Conservation (phyloP, 2,797 vertebrate species). For the Rhinoraja longicauda region DNA sequence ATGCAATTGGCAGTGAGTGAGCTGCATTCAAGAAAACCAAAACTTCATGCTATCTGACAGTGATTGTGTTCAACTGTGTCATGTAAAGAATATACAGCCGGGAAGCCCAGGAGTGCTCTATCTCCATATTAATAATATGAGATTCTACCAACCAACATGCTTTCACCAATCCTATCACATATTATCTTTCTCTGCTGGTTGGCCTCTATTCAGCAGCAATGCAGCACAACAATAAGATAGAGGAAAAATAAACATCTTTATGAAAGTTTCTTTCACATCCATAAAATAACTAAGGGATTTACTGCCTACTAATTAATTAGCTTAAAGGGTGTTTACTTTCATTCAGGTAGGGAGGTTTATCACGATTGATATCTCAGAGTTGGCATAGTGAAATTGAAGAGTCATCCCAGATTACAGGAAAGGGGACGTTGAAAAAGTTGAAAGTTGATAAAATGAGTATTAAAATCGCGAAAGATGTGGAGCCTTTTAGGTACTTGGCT, state of each 20-base stretch:
- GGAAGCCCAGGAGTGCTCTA: background rate
- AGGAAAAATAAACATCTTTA: background rate
- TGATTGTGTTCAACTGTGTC: background rate
- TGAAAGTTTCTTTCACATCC: background rate
- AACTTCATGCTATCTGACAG: background rate
- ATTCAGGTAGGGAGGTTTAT: background rate
- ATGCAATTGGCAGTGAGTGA: background rate
- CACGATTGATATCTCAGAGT: background rate
- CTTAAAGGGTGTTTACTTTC: background rate
- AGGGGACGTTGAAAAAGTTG: background rate
- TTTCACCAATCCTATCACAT: background rate
- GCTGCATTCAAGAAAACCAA: background rate
- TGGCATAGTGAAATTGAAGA: background rate
- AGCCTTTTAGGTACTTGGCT: background rate
- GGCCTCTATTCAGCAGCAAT: background rate
- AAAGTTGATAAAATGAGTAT: background rate
- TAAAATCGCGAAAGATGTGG: background rate
- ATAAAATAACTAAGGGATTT: background rate
- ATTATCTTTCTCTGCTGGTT: background rate
- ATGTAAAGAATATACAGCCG: background rate
- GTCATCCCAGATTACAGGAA: background rate
- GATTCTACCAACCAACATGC: background rate
- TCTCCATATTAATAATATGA: background rate
- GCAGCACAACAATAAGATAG: background rate
- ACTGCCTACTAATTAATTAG: background rate